Conservation (phyloP, 2,113 vertebrate species). For the Colistium nudipinnis region DNA sequence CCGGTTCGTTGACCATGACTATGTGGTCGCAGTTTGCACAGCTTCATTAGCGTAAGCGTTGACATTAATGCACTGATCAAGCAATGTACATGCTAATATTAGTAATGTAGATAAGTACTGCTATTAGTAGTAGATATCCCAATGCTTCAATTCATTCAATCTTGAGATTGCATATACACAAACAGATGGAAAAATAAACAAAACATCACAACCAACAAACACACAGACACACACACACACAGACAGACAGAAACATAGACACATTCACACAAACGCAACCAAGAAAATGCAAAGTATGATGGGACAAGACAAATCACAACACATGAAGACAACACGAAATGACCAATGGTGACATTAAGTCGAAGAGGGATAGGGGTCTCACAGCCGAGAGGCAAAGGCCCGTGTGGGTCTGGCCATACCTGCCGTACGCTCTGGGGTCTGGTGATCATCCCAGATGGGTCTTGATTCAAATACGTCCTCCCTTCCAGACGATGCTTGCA, state of each 20-base stretch:
- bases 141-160: slow-evolving; percentile 80
- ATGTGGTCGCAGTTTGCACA: slow-evolving; percentile 32
- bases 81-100: slow-evolving; percentile 42
- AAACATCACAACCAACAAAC: slow-evolving; percentile 17
- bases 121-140: slow-evolving; percentile 44
- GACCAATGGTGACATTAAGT: slow-evolving; percentile 41
- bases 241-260: not conserved
- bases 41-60: slow-evolving; percentile 31
- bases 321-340: slow-evolving; percentile 66
- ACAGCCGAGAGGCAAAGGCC: slow-evolving; percentile 69
- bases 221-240: slow-evolving; percentile 13
- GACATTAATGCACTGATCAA: slow-evolving; percentile 17
- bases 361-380: slow-evolving; percentile 83
- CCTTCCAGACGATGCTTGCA: slow-evolving; percentile 82
- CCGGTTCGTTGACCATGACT: slow-evolving; percentile 13
- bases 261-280: slow-evolving; percentile 22
- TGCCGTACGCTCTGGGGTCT: slow-evolving; percentile 89
- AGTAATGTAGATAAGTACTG: slow-evolving; percentile 59
- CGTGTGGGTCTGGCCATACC: slow-evolving; percentile 86
- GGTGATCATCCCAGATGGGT: slow-evolving; percentile 93
- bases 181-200: slow-evolving; percentile 46
- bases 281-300: slow-evolving; percentile 66
- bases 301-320: slow-evolving; percentile 79
- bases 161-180: slow-evolving; percentile 90
- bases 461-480: slow-evolving; percentile 96